Evolutionary conservation across 2,113 vertebrate species (phyloP), one percentile per base, ranked within the genome.

Genomic region (Gymnobelideus leadbeateri): DNA sequence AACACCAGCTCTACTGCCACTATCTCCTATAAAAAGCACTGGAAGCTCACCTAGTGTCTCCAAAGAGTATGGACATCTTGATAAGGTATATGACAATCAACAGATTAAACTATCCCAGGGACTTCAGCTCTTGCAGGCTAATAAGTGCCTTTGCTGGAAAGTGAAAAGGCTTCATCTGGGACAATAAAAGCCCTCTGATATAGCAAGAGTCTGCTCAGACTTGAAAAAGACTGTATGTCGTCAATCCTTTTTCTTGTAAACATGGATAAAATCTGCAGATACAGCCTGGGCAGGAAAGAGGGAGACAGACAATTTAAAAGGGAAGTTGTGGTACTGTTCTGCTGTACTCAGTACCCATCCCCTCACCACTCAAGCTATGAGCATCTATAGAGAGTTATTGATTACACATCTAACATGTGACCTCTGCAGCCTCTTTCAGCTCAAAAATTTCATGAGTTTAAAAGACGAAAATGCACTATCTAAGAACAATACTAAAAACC

Each of bases 241-340:
- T 84, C 94, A 96, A 92, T 97, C 95, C 61, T 97, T 97, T 92
- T 89, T 97, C 96, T 97, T 91, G 10, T 90, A 94, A 91, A 95
- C 57, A 93, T 57, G 93, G 92, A 91, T 93, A 98, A 98, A 97
- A 97, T 94, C 97, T 96, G 96, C 3, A 0, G 92, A 93, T 93
- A 95, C 84, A 94, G 96, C 96, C 97, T 98, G 95, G 94, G 94
- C 96, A 98, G 96, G 95, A 98, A 97, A 98, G 68, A 97, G 91
- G 93, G 94, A 97, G 97, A 91, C 5, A 94, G 89, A 97, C 95
- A 95, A 96, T 95, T 97, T 98, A 94, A 97, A 95, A 89, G 92
- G 92, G 96, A 95, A 93, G 47, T 50, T 52, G 49, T 25, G 0
- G 8, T 47, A 46, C 77, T 51, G 26, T 9, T 89, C 24, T 94